phyloP scores from a whole-genome alignment of 2,113 vertebrate genomes.

The Sialia sialis region DNA sequence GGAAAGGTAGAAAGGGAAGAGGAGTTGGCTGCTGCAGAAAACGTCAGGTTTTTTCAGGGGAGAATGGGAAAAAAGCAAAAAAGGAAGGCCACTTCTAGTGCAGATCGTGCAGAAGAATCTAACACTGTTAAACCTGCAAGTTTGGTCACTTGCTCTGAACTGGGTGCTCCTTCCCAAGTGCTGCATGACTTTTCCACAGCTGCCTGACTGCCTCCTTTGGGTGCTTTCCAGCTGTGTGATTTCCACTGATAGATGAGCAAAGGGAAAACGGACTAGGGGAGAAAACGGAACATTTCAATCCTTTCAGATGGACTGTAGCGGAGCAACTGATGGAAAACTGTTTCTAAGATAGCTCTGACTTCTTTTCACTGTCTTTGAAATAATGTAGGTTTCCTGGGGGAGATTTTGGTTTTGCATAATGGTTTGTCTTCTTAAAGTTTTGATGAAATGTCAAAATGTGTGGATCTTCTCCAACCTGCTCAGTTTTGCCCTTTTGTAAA shows the following conservation, averaged over 20 bases:
- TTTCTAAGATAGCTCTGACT: not conserved
- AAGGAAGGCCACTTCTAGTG: not conserved
- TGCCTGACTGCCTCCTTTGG: not conserved
- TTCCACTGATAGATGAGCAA: not conserved
- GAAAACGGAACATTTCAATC: not conserved
- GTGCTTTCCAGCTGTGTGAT: not conserved
- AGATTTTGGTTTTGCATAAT: not conserved
- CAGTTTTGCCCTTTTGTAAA: not conserved
- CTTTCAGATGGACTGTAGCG: not conserved
- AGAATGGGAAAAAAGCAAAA: not conserved
- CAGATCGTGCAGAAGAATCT: not conserved
- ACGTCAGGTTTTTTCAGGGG: accelerated
- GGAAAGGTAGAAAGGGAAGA: not conserved
- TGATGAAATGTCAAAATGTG: not conserved
- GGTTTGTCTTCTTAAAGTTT: not conserved
- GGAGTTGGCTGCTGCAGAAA: not conserved
- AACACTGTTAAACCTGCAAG: not conserved
- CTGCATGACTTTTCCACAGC: not conserved
- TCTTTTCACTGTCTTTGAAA: not conserved
- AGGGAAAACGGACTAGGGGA: not conserved
- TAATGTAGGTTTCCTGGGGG: not conserved
- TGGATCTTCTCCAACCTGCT: not conserved
- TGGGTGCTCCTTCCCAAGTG: not conserved
- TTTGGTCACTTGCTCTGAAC: not conserved
- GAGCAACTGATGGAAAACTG: not conserved